A percentile compares a stretch with the other conserved stretches of the same genome.
phyloP scores from a whole-genome alignment of 1,140 invertebrate species.

The Calycopis cecrops region DNA sequence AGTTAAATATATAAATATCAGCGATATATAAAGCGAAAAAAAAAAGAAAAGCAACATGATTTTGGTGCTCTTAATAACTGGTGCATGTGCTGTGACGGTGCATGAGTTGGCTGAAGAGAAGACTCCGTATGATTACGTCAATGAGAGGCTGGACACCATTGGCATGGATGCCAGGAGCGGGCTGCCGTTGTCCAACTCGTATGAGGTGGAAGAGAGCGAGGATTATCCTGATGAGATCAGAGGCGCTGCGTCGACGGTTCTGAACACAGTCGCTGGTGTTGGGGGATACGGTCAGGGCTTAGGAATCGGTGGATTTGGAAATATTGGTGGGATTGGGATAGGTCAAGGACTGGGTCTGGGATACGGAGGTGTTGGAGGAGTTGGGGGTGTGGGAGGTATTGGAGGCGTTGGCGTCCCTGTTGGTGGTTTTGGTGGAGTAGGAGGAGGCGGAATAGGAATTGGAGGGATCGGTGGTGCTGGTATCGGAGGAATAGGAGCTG shows the following conservation, averaged over 20 bases:
- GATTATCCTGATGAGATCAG: constrained; percentile 62
- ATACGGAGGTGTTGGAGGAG: constrained; percentile 35
- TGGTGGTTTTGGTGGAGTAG: constrained; percentile 36
- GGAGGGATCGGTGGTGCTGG: constrained; percentile 31
- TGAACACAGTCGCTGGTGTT: constrained; percentile 56
- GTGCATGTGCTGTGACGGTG: constrained; percentile 43
- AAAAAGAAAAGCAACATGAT: too few relatives aligned
- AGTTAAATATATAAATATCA: too few relatives aligned
- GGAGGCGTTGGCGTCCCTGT: constrained; percentile 30
- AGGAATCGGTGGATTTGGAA: constrained; percentile 43
- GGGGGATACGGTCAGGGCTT: constrained; percentile 43
- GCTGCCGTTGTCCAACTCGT: constrained; percentile 58
- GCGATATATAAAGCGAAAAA: too few relatives aligned
- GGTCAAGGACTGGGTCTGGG: constrained; percentile 42
- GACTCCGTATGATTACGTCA: constrained; percentile 64
- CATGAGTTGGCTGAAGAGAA: constrained; percentile 53
- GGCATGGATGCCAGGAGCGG: constrained; percentile 44
- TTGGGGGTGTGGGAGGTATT: constrained; percentile 34
- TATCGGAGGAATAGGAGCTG: constrained; percentile 32
- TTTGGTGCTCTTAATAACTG: constrained; percentile 40
- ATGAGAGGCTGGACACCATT: constrained; percentile 54
- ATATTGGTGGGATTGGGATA: constrained; percentile 38
- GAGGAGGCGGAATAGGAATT: constrained; percentile 27
- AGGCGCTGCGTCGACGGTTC: constrained; percentile 58
- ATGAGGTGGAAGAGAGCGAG: constrained; percentile 69